Evolutionary conservation across 2,888 invertebrate species (phyloP), one percentile per base, ranked within the genome.

Genomic region (Sialis lutaria): DNA sequence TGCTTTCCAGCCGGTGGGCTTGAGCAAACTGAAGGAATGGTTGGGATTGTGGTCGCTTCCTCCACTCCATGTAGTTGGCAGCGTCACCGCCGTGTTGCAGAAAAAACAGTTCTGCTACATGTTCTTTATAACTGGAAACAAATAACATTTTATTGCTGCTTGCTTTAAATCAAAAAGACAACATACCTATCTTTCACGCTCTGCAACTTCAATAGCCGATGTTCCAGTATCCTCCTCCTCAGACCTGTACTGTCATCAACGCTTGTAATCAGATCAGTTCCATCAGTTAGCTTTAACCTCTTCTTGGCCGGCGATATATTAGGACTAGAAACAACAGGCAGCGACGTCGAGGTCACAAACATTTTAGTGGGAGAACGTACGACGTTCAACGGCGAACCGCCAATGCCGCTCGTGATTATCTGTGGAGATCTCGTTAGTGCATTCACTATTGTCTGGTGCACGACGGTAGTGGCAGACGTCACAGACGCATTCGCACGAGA

Each of bases 51-150:
- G 87, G 82, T 56, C 82, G 73, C 64, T 87, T 88, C 55, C 82
- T 80, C 84, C 89, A 92, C 55, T 75, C 70, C 55, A 77, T 77
- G 66, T 82, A 87, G 64, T 93, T 92, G 77, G 89, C 80, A 72
- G 91, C 78, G 67, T 88, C 87, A 52, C 88, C 87, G 55, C 84
- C 84, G 57, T 77, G 78, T 68, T 88, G 85, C 57, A 92, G 75
- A 67, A 85, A 91, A 70, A 82, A 92, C 58, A 85, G 71, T 69
- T 92, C 91, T 56, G 84, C 77, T 56, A 82, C 75, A 67, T 82
- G 79, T 62, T 87, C 86, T 13, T 12, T 30, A 10, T 47, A 47
- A 31, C 47, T 73, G 58, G 45, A 60, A 48, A 45, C 48, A 50
- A 33, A 33, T 44, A 6, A n/a, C 31, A 6, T 10, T 10, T 8